Conservation (phyloP, 2,888 invertebrate species). For the Melipona beecheii region DNA sequence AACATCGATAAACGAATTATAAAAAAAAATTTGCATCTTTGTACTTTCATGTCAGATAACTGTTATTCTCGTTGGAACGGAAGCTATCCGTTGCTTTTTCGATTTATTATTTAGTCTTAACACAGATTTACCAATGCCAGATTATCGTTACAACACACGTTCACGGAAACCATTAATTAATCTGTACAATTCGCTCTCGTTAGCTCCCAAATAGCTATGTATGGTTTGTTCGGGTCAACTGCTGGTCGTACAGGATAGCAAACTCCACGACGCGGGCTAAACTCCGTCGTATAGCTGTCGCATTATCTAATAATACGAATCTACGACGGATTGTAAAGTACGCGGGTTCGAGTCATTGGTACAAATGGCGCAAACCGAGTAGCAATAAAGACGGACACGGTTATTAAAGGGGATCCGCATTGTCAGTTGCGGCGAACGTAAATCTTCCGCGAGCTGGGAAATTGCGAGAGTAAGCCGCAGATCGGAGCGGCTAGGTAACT, state of each 20-base stretch:
- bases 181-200: not conserved
- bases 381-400: slow-evolving; percentile 60
- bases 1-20: too few species aligned
- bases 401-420: slow-evolving; percentile 67
- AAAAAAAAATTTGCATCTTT: too few species aligned
- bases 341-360: slow-evolving; percentile 54
- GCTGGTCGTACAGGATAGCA: not conserved
- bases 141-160: not conserved
- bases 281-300: slow-evolving; percentile 61
- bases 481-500: slow-evolving; percentile 56
- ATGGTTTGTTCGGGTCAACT: slow-evolving; percentile 15
- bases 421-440: slow-evolving; percentile 62
- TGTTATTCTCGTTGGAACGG: too few species aligned
- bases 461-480: slow-evolving; percentile 64
- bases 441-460: slow-evolving; percentile 59
- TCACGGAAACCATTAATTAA: not conserved
- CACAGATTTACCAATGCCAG: not conserved
- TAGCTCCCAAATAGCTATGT: not conserved
- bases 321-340: slow-evolving; percentile 64
- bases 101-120: not conserved
- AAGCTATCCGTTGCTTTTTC: too few species aligned
- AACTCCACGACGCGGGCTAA: slow-evolving; percentile 37
- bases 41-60: too few species aligned
- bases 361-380: slow-evolving; percentile 59
- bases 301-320: slow-evolving; percentile 66